Conservation (phyloP, 2,113 vertebrate species). For the Microtus montanus region DNA sequence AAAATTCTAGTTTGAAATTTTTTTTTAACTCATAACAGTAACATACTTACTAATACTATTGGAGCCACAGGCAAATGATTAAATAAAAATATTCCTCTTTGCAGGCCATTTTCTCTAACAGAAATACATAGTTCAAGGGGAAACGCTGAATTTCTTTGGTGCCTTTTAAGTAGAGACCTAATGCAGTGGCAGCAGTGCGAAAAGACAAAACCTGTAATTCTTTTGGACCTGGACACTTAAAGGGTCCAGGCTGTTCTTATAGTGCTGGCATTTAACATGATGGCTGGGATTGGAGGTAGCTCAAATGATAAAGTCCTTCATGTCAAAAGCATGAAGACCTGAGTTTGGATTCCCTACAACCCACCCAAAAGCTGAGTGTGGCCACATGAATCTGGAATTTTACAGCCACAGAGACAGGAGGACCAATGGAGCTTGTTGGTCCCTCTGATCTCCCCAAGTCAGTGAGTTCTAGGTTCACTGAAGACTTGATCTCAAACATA, state of each 20-base stretch:
- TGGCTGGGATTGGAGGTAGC: not conserved
- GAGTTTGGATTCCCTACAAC: not conserved
- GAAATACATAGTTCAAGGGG: not conserved
- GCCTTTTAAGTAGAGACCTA: not conserved
- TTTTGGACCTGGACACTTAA: not conserved
- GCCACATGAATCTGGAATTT: not conserved
- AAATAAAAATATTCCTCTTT: not conserved
- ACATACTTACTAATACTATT: not conserved
- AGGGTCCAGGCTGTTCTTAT: not conserved
- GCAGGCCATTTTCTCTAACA: not conserved
- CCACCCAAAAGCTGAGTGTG: not conserved
- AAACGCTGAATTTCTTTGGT: not conserved
- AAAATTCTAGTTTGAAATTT: not conserved
- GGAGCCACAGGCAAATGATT: not conserved
- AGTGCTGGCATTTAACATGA: not conserved
- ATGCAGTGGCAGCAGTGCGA: not conserved
- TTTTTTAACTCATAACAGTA: not conserved
- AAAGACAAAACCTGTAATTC: not conserved
- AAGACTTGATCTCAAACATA: not conserved
- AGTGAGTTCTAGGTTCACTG: not conserved
- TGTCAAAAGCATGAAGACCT: too few relatives aligned
- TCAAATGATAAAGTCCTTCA: not conserved
- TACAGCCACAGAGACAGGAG: not conserved
- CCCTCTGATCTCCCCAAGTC: not conserved
- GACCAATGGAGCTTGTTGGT: not conserved